Conservation (phyloP, 1,140 invertebrate species). For the Procambarus clarkii region DNA sequence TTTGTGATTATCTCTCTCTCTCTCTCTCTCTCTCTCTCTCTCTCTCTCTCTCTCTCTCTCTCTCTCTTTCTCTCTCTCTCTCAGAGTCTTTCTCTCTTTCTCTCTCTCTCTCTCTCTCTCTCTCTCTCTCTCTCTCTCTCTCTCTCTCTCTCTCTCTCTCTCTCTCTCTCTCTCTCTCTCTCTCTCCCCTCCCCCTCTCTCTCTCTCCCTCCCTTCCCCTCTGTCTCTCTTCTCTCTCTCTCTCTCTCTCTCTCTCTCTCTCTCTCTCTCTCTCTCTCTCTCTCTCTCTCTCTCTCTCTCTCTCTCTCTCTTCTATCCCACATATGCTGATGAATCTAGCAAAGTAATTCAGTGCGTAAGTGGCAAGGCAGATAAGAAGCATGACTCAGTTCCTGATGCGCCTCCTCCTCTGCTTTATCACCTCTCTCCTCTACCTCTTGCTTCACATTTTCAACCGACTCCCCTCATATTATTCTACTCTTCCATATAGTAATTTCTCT, state of each 20-base stretch:
- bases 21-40: slow-evolving; percentile 35
- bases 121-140: background rate
- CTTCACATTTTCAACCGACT: background rate
- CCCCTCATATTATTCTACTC: background rate
- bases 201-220: background rate
- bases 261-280: slow-evolving; percentile 20
- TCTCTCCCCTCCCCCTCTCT: background rate
- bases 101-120: slow-evolving; percentile 16
- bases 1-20: too few relatives aligned
- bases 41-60: slow-evolving; percentile 34
- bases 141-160: background rate
- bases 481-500: background rate
- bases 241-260: background rate
- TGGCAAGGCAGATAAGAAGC: background rate
- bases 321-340: background rate
- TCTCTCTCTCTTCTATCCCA: slow-evolving; percentile 15
- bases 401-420: background rate
- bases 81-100: background rate
- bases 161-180: background rate
- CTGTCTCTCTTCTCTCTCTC: background rate
- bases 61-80: background rate
- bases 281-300: slow-evolving; percentile 17
- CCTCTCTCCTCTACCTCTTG: background rate
- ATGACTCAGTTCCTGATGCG: background rate
- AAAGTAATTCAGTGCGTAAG: background rate